Evolutionary conservation across 1,140 invertebrate species (phyloP).

Genomic region (Zeugodacus cucurbitae): DNA sequence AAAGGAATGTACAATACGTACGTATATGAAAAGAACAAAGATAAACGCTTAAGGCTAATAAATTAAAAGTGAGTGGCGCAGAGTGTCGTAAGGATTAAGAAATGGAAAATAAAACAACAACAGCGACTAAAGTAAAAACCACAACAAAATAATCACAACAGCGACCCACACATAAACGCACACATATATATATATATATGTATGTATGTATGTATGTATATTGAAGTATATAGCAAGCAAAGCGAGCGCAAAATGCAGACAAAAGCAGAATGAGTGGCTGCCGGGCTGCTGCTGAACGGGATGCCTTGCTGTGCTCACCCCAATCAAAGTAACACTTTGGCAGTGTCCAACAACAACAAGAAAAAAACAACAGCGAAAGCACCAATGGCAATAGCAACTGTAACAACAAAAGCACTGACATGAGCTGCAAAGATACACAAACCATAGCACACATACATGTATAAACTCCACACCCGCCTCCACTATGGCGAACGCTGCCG

Average conservation of each 20-base stretch:
- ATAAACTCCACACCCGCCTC: neutral
- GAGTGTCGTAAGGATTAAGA: neutral
- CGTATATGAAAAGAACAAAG: slow-evolving; percentile 16
- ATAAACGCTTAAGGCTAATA: slow-evolving; percentile 36
- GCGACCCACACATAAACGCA: neutral
- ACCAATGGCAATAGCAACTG: neutral
- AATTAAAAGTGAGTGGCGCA: slow-evolving; percentile 37
- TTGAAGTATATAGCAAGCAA: neutral
- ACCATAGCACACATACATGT: neutral
- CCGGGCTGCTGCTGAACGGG: neutral
- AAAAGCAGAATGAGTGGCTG: neutral
- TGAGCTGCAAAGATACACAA: neutral
- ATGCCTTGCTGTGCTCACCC: neutral
- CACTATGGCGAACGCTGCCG: neutral
- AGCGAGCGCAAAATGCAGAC: neutral
- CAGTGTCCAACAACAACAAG: neutral
- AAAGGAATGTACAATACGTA: neutral
- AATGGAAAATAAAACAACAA: slow-evolving; percentile 24
- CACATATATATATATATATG: neutral
- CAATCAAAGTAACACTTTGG: slow-evolving; percentile 24
- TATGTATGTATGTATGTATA: too few species aligned
- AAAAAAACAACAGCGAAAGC: neutral
- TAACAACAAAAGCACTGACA: slow-evolving; percentile 19
- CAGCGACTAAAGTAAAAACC: slow-evolving; percentile 18
- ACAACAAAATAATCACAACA: slow-evolving; percentile 20